Evolutionary conservation across 2,113 vertebrate species (phyloP), one percentile per base, ranked within the genome.

Genomic region (Ibidorhyncha struthersii): DNA sequence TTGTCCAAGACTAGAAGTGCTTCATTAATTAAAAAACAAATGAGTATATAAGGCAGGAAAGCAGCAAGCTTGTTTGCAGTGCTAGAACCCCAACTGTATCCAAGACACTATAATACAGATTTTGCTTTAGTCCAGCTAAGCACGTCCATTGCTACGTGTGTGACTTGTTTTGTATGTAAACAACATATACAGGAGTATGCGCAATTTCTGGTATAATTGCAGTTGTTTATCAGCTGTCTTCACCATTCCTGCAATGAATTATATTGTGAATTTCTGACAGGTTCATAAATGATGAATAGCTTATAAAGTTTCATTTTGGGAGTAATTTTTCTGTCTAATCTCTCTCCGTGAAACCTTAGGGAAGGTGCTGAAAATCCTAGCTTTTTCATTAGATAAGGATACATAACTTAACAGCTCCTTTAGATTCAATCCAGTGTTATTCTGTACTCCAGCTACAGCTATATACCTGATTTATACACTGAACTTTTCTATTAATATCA

Each of bases 371-470:
- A 70, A 90, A 89, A 90, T 80, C 38, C 50, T 58, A 74, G n/a
- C 27, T 59, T 91, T 91, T 88, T 95, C 45, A 52, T 95, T 77
- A 97, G 17, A 36, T 7, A 82, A 30, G 23, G 71, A 82, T 77
- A 70, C 19, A 76, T 91, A 94, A 93, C 88, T 94, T 56, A 87
- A 34, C 12, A 87, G 61, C 29, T 95, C 76, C 83, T 81, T 90
- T 19, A 92, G 67, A 55, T 83, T 86, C 90, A 59, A 18, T 43
- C 73, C 40, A 8, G 8, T 32, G 30, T 95, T 84, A 80, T 14
- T 85, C 41, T 58, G n/a, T 43, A 49, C 36, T 89, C 50, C 3
- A 7, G 17, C n/a, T 58, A 29, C 12, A 95, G 78, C 47, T 59
- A 52, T 10, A 38, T 12, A 49, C 15, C 32, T 11, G 34, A 78